A percentile compares a stretch with the other conserved stretches of the same genome.
Conservation (phyloP, 2,113 vertebrate genomes). For the Coturnix japonica region DNA sequence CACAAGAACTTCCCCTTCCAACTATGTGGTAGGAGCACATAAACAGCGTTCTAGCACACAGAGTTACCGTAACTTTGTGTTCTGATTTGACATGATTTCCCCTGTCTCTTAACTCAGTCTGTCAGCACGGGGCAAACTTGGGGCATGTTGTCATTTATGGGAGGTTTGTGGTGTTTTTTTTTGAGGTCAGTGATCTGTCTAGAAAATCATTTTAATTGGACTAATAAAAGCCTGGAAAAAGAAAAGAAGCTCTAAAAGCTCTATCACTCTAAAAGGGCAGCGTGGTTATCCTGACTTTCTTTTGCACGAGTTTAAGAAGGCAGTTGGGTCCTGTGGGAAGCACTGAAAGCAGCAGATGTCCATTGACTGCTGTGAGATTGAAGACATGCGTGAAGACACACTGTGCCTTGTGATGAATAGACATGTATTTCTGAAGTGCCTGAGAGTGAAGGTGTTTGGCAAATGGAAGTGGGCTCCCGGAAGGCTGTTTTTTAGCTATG, state of each 20-base stretch:
- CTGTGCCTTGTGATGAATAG: neutral
- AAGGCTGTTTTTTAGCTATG: neutral
- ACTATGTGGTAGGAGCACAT: neutral
- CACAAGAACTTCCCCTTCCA: neutral
- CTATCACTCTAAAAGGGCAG: neutral
- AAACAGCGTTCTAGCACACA: neutral
- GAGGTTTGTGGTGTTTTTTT: neutral
- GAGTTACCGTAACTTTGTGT: rapidly evolving
- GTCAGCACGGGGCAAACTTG: neutral
- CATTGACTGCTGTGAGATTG: neutral
- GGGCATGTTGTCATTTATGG: neutral
- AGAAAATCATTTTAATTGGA: slow-evolving; percentile 59
- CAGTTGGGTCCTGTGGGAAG: neutral
- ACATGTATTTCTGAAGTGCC: neutral
- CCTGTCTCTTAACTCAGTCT: rapidly evolving
- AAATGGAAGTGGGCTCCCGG: neutral
- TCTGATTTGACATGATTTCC: neutral
- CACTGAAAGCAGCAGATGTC: neutral
- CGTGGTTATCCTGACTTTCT: rapidly evolving
- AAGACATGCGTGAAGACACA: neutral
- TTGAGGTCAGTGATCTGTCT: slow-evolving; percentile 41
- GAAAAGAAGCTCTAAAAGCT: neutral
- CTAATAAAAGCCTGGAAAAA: neutral
- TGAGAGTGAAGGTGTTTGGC: neutral
- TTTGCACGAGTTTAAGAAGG: neutral